Percentiles rank a stretch among this genome's conserved stretches.
Conservation (phyloP, 2,797 vertebrate genomes). For the Semotilus atromaculatus region DNA sequence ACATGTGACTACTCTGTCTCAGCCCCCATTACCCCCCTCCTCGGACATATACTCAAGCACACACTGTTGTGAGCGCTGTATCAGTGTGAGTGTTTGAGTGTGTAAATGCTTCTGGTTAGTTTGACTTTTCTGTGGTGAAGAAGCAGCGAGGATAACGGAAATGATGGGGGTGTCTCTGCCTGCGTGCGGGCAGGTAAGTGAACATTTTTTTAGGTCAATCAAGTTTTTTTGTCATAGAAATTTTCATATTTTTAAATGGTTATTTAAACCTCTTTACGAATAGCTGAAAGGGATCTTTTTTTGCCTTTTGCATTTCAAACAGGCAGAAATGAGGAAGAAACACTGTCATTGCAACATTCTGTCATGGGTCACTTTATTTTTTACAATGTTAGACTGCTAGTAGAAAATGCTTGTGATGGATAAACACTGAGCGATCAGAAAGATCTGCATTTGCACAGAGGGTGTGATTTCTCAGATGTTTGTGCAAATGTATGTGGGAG, state of each 20-base stretch:
- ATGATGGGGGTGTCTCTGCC: conserved; percentile 57
- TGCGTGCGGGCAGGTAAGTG: conserved; percentile 73
- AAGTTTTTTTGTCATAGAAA: background rate
- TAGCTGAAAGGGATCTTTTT: background rate
- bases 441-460: background rate
- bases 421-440: background rate
- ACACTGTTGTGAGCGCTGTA: conserved; percentile 32
- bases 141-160: conserved; percentile 36
- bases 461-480: conserved; percentile 17
- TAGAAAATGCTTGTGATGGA: background rate
- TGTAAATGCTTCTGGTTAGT: conserved; percentile 2
- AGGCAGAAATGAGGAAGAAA: background rate
- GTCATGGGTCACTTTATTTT: background rate
- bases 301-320: background rate
- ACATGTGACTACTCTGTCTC: conserved; percentile 45
- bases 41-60: conserved; percentile 22
- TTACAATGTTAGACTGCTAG: background rate
- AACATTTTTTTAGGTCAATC: conserved; percentile 15
- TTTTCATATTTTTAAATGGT: background rate
- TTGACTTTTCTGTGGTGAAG: conserved; percentile 25
- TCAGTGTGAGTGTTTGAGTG: background rate
- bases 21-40: conserved; percentile 28
- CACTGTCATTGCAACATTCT: too few relatives aligned
- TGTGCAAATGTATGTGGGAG: conserved; percentile 18
- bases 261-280: background rate